These are phyloP conservation scores for Tachina grossa DNA, from an alignment of 2,888 invertebrate species.

Conservation along the genomic window DNA sequence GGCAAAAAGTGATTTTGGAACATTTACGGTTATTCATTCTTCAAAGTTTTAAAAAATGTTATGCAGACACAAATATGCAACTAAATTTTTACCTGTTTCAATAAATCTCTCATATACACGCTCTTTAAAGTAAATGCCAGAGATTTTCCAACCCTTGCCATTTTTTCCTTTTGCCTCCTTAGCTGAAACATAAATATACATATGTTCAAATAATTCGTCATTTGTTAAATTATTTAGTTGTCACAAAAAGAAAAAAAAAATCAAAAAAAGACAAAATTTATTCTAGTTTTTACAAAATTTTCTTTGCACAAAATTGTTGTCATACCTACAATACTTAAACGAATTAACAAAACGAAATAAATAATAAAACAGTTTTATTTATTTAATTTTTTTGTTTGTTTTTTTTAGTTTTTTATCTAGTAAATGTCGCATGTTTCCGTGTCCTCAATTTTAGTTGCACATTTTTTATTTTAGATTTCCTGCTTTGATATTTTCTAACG, in stretches of 20 bases:
- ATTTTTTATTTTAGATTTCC: slow-evolving; percentile 68
- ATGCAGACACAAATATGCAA: background rate
- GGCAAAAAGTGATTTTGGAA: too few relatives aligned
- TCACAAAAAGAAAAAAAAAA: background rate
- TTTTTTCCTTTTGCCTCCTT: background rate
- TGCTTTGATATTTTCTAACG: slow-evolving; percentile 61
- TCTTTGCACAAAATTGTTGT: slow-evolving; percentile 60
- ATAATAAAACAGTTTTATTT: slow-evolving; percentile 56
- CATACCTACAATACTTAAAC: slow-evolving; percentile 63
- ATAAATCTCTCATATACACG: slow-evolving; percentile 1
- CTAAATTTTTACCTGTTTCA: background rate
- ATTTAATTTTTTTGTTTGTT: slow-evolving; percentile 52
- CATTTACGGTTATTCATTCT: background rate
- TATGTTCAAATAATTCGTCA: slow-evolving; percentile 25
- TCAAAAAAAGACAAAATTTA: slow-evolving; percentile 30
- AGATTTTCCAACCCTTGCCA: background rate
- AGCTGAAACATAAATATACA: slow-evolving; percentile 4
- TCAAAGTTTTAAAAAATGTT: background rate
- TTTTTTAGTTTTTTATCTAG: slow-evolving; percentile 66
- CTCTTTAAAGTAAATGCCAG: slow-evolving; percentile 36
- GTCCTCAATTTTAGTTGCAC: slow-evolving; percentile 73
- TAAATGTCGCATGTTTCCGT: slow-evolving; percentile 75
- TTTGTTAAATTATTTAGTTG: slow-evolving; percentile 29
- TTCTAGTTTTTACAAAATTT: slow-evolving; percentile 18
- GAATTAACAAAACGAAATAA: slow-evolving; percentile 44